Conservation (phyloP, 2,113 vertebrate genomes). For the Heptranchias perlo region DNA sequence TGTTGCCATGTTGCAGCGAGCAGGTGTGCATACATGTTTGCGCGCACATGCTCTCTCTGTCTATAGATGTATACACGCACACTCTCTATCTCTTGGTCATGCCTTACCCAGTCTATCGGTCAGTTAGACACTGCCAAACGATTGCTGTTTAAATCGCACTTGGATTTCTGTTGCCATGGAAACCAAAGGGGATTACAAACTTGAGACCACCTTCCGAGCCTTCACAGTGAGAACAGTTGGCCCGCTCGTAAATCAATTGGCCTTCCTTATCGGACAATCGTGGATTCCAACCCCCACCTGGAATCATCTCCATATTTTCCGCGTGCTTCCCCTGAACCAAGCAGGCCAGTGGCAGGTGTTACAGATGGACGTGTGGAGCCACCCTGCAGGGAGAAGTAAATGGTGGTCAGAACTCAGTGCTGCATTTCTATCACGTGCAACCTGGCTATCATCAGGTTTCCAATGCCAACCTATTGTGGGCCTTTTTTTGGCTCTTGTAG, state of each 20-base stretch:
- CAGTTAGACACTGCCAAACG: constrained; percentile 63
- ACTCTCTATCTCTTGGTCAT: constrained; percentile 47
- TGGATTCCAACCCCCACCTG: not conserved
- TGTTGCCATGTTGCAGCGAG: constrained; percentile 18
- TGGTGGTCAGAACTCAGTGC: not conserved
- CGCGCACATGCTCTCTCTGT: not conserved
- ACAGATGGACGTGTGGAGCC: not conserved
- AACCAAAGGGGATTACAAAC: constrained; percentile 42
- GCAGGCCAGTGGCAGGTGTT: not conserved
- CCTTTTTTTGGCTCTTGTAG: not conserved
- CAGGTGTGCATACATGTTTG: not conserved
- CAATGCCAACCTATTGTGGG: not conserved
- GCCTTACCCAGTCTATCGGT: constrained; percentile 45
- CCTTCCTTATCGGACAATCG: not conserved
- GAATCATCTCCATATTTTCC: not conserved
- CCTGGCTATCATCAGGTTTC: not conserved
- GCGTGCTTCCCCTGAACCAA: not conserved
- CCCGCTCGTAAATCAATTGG: not conserved
- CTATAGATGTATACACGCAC: not conserved
- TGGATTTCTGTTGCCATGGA: constrained; percentile 37
- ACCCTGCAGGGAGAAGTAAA: not conserved
- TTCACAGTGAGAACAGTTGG: not conserved
- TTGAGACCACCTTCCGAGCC: constrained; percentile 26
- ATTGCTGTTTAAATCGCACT: constrained; percentile 45
- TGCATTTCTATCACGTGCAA: not conserved